A percentile compares a stretch with the other conserved stretches of the same genome.
Evolutionary conservation across 2,888 invertebrate species (phyloP).

Genomic region (Ypsolopha sequella): DNA sequence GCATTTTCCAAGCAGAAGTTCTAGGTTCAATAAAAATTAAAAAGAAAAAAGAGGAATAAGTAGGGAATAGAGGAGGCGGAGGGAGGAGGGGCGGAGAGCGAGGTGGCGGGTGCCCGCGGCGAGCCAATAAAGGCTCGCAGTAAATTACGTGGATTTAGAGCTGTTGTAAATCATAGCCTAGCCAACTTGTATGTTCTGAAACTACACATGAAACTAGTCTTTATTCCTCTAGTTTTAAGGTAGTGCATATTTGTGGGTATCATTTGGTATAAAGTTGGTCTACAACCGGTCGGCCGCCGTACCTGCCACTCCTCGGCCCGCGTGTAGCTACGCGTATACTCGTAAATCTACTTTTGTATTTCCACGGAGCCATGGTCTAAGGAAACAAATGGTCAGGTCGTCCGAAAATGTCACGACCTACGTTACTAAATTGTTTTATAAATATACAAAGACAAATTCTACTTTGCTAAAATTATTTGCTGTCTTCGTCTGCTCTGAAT

Average conservation of each 20-base stretch:
- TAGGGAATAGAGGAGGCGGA: conserved; percentile 26
- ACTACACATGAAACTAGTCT: neutral
- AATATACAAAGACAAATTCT: no score
- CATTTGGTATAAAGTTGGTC: conserved; percentile 46
- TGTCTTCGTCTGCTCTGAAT: no score
- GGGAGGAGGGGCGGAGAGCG: conserved; percentile 23
- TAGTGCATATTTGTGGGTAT: neutral
- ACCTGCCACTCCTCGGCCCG: conserved; percentile 48
- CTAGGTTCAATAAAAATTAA: conserved; percentile 18
- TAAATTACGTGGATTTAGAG: conserved; percentile 70
- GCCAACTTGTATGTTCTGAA: neutral
- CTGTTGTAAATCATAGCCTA: conserved; percentile 44
- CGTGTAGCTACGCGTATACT: conserved; percentile 19
- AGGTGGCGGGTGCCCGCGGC: conserved; percentile 36
- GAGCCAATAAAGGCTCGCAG: conserved; percentile 66
- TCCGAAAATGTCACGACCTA: no score
- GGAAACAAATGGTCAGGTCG: no score
- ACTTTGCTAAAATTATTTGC: no score
- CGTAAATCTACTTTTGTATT: conserved; percentile 25
- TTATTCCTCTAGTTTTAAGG: neutral
- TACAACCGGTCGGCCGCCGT: conserved; percentile 56
- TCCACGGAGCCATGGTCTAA: no score
- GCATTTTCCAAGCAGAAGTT: conserved; percentile 34
- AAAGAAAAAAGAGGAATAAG: conserved; percentile 27
- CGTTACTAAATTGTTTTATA: no score